Evolutionary conservation across 1,140 invertebrate genomes (phyloP), one percentile per base, ranked within the genome.

Genomic region (Phymastichus coffea): DNA sequence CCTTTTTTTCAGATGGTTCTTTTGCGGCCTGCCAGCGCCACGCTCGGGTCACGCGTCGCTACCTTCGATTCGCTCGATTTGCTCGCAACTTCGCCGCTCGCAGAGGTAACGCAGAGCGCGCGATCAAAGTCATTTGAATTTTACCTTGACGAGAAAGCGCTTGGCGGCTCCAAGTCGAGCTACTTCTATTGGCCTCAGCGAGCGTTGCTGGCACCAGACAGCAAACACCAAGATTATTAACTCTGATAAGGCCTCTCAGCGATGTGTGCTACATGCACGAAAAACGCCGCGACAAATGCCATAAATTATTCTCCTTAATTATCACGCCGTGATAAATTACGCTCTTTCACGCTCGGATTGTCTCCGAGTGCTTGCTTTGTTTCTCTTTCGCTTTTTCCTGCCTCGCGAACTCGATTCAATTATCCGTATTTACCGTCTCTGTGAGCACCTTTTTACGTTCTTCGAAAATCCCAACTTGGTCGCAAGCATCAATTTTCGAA

Each of bases 141-240:
- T 30, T 20, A 40, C 6, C 12, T 41, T 19, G 26, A 49, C 20
- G 47, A 48, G 15, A 37, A 49, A 35, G 22, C 22, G 19, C 22
- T 1, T 8, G n/a, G 3, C 7, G 10, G 22, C 6, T 40, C 25
- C 20, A 48, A 57, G 40, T 49, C 6, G n/a, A n/a, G n/a, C n/a
- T n/a, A 20, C 30, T 22, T 51, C 33, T 26, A 10, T 23, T 33
- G 12, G 28, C 28, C 4, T 38, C 12, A 37, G 22, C 15, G 15
- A 23, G 15, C 1, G n/a, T 15, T 10, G 20, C 15, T 60, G 62
- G 65, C 63, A 69, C 65, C 63, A 67, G 69, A 70, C 62, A 61
- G 62, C 43, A 70, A 70, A 70, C 43, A 66, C 4, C 23, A 38
- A 48, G 51, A 60, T 47, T 47, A 54, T 60, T 60, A 60, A 35